These are phyloP conservation scores for Rhagonycha lutea DNA, from an alignment of 2,888 invertebrate species.

Conservation along the genomic window DNA sequence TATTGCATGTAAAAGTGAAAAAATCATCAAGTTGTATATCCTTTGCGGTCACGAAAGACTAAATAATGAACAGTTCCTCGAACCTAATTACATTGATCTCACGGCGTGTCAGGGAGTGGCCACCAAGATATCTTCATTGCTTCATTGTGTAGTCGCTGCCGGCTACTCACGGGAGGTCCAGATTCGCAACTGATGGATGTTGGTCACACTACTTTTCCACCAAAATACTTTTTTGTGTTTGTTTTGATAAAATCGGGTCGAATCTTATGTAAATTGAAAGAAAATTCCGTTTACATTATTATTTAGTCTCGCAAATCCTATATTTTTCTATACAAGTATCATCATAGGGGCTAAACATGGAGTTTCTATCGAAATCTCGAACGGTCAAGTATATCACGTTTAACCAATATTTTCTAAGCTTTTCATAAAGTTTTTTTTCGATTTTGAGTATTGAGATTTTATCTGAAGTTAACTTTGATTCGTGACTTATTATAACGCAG, in stretches of 20 bases:
- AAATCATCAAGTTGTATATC: constrained; percentile 23
- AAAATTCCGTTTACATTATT: background rate
- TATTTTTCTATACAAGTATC: background rate
- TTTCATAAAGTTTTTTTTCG: background rate
- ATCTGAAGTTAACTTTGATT: background rate
- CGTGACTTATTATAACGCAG: background rate
- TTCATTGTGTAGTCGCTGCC: constrained; percentile 49
- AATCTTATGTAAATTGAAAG: background rate
- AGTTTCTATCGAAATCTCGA: background rate
- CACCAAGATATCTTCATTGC: constrained; percentile 52
- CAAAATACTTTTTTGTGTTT: constrained; percentile 17
- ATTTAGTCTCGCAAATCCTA: background rate
- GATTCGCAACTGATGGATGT: constrained; percentile 37
- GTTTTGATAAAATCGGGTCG: background rate
- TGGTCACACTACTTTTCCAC: constrained; percentile 28
- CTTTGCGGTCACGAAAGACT: constrained; percentile 27
- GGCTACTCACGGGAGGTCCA: constrained; percentile 50
- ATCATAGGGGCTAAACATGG: background rate
- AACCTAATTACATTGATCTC: constrained; percentile 50
- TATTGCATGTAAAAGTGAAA: constrained; percentile 17
- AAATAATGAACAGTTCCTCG: constrained; percentile 46
- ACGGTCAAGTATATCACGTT: background rate
- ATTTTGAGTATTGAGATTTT: background rate
- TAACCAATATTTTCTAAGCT: background rate
- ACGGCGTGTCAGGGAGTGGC: constrained; percentile 47